Conservation (phyloP, 2,888 invertebrate species). For the Acleris sparsana region DNA sequence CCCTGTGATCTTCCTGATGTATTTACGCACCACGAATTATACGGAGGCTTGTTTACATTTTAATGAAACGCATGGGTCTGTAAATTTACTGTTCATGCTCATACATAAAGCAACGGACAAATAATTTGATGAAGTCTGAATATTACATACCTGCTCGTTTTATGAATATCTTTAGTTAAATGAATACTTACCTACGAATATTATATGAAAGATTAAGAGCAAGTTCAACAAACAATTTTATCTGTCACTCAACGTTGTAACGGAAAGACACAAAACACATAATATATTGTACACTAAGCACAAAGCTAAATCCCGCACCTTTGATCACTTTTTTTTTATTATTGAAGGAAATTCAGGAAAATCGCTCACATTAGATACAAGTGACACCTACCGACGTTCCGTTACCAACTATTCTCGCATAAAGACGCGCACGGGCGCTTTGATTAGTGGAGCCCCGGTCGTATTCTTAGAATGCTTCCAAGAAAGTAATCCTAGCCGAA, state of each 20-base stretch:
- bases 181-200: neutral
- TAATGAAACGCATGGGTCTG: slow-evolving; percentile 66
- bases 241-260: slow-evolving; percentile 35
- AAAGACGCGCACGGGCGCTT: neutral
- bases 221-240: neutral
- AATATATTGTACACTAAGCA: neutral
- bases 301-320: slow-evolving; percentile 40
- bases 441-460: slow-evolving; percentile 19
- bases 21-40: slow-evolving; percentile 64
- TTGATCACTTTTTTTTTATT: slow-evolving; percentile 46
- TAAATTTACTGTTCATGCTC: slow-evolving; percentile 62
- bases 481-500: slow-evolving; percentile 30
- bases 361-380: slow-evolving; percentile 18
- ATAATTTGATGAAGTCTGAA: neutral
- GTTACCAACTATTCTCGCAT: slow-evolving; percentile 7
- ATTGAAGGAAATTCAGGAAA: slow-evolving; percentile 34
- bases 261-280: slow-evolving; percentile 40
- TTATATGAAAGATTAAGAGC: too few relatives aligned
- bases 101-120: slow-evolving; percentile 47
- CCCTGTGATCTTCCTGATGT: slow-evolving; percentile 31
- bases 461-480: slow-evolving; percentile 17
- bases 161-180: neutral
- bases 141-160: too few relatives aligned
- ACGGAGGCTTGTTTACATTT: slow-evolving; percentile 73
- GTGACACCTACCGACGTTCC: slow-evolving; percentile 3